Conservation (phyloP, 2,113 vertebrate genomes). For the Leucopsar rothschildi region DNA sequence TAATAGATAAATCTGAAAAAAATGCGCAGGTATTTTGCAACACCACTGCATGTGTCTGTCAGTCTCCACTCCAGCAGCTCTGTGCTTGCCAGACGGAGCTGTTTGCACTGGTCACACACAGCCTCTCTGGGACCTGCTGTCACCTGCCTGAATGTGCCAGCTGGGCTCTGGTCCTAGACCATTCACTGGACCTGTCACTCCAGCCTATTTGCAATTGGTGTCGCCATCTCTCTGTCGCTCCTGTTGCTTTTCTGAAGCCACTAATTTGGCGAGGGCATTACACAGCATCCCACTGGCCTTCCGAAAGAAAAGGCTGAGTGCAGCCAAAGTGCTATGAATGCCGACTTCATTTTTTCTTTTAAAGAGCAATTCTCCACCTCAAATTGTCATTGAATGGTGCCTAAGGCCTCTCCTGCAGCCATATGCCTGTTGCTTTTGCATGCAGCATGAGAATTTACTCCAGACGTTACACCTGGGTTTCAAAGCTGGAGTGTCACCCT, state of each 20-base stretch:
- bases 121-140: not conserved
- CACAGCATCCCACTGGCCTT: not conserved
- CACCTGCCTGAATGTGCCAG: not conserved
- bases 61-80: not conserved
- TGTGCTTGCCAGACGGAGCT: not conserved
- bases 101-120: not conserved
- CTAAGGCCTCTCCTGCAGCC: not conserved
- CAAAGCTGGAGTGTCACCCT: not conserved
- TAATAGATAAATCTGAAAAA: not conserved
- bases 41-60: fast-evolving
- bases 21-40: not conserved
- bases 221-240: not conserved
- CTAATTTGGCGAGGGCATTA: not conserved
- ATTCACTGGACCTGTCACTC: not conserved
- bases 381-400: not conserved
- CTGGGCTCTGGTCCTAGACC: not conserved
- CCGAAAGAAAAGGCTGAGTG: not conserved
- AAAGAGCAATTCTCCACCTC: not conserved
- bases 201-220: not conserved
- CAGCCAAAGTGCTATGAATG: not conserved
- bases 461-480: not conserved
- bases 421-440: not conserved
- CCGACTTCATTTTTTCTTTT: not conserved
- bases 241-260: not conserved
- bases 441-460: not conserved